phyloP scores from a whole-genome alignment of 2,113 vertebrate genomes.

The Indicator indicator region DNA sequence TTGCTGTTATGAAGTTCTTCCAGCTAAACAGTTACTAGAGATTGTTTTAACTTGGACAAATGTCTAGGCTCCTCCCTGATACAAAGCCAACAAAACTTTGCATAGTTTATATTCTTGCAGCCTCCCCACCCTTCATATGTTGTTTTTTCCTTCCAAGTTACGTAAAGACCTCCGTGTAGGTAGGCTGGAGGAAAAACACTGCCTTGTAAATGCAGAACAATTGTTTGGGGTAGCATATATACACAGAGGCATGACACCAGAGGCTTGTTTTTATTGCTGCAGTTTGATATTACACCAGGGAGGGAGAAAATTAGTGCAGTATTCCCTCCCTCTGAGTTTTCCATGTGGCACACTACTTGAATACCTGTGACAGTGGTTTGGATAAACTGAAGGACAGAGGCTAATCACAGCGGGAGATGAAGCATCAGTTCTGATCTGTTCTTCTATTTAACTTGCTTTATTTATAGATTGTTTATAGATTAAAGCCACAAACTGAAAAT shows the following conservation, averaged over 20 bases:
- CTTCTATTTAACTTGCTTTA: not conserved
- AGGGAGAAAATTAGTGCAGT: not conserved
- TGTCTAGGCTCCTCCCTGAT: constrained; percentile 32
- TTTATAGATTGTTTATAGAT: not conserved
- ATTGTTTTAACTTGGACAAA: constrained; percentile 57
- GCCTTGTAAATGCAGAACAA: not conserved
- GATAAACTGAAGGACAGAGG: not conserved
- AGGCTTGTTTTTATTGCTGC: not conserved
- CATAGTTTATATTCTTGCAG: constrained; percentile 49
- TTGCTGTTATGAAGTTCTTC: constrained; percentile 48
- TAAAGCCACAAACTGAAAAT: constrained; percentile 1
- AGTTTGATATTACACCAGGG: not conserved
- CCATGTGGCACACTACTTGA: not conserved
- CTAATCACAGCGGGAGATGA: not conserved
- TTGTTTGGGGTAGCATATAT: not conserved
- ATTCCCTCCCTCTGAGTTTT: not conserved
- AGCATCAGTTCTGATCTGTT: not conserved
- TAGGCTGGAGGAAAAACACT: not conserved
- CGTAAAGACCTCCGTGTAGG: not conserved
- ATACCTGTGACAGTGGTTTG: not conserved
- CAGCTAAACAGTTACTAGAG: constrained; percentile 40
- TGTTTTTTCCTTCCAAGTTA: constrained; percentile 54
- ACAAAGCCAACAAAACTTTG: constrained; percentile 40
- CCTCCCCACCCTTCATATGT: constrained; percentile 54
- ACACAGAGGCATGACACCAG: not conserved